Conservation (phyloP, 2,888 invertebrate genomes). For the Peribatodes rhomboidaria region DNA sequence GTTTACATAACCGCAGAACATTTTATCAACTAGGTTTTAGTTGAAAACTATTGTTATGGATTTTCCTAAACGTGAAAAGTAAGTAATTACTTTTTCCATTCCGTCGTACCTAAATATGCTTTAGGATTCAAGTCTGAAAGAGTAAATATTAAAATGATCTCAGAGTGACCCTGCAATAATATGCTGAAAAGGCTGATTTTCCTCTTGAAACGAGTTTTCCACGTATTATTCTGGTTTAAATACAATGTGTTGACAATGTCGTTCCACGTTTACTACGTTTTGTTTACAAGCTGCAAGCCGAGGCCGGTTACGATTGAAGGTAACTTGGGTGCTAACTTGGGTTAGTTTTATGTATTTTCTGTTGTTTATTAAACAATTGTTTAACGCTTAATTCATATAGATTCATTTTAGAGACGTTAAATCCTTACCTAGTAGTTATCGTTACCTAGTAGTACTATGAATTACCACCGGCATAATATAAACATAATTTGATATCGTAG, state of each 20-base stretch:
- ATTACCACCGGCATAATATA: too few species aligned
- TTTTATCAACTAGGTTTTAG: too few species aligned
- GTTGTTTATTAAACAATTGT: background rate
- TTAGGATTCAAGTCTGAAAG: too few species aligned
- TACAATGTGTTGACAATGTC: conserved; percentile 19
- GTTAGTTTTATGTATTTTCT: background rate
- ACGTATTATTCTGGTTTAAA: conserved; percentile 14
- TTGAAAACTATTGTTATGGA: too few species aligned
- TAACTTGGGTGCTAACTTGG: conserved; percentile 29
- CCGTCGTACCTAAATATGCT: too few species aligned
- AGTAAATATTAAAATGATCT: too few species aligned
- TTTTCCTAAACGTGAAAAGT: too few species aligned
- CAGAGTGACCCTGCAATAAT: background rate
- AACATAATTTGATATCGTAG: too few species aligned
- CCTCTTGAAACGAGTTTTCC: conserved; percentile 20
- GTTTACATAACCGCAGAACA: too few species aligned
- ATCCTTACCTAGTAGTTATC: too few species aligned
- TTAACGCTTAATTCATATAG: background rate
- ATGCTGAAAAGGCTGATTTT: conserved; percentile 11
- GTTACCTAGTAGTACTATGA: too few species aligned
- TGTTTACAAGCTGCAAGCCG: conserved; percentile 27
- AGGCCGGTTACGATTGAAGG: conserved; percentile 21
- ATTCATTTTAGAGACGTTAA: too few species aligned
- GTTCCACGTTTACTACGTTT: conserved; percentile 17
- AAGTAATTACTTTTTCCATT: background rate